phyloP scores from a whole-genome alignment of 2,113 vertebrate species.

The Eulemur macaco region DNA sequence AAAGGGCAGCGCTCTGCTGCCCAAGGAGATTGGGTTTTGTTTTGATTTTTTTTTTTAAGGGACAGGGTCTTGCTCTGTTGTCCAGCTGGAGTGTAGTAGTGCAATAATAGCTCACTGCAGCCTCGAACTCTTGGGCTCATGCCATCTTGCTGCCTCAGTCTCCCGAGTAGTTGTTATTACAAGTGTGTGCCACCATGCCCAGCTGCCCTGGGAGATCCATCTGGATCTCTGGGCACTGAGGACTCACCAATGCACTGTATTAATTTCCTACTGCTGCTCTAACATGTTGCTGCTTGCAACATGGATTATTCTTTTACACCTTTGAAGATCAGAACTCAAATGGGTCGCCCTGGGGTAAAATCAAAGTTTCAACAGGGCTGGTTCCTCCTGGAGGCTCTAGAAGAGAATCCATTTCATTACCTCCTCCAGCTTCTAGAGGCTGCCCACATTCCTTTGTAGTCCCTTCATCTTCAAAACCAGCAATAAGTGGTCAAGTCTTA shows the following conservation, averaged over 20 bases:
- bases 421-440: neutral
- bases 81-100: too few relatives aligned
- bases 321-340: neutral
- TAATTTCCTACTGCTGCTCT: neutral
- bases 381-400: neutral
- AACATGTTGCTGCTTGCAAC: neutral
- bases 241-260: neutral
- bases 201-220: too few relatives aligned
- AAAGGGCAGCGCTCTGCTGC: neutral
- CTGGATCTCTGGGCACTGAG: neutral
- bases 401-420: neutral
- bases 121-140: too few relatives aligned
- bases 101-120: too few relatives aligned
- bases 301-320: neutral
- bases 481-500: neutral
- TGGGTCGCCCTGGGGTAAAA: neutral
- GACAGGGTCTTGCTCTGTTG: too few relatives aligned
- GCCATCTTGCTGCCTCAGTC: too few relatives aligned
- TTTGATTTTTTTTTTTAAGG: too few relatives aligned
- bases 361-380: neutral
- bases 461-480: neutral
- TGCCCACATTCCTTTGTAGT: neutral
- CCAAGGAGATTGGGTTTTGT: too few relatives aligned
- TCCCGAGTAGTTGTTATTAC: neutral
- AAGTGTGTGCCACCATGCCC: too few relatives aligned